Evolutionary conservation across 1,140 invertebrate genomes (phyloP).

Genomic region (Antheraea mylitta): DNA sequence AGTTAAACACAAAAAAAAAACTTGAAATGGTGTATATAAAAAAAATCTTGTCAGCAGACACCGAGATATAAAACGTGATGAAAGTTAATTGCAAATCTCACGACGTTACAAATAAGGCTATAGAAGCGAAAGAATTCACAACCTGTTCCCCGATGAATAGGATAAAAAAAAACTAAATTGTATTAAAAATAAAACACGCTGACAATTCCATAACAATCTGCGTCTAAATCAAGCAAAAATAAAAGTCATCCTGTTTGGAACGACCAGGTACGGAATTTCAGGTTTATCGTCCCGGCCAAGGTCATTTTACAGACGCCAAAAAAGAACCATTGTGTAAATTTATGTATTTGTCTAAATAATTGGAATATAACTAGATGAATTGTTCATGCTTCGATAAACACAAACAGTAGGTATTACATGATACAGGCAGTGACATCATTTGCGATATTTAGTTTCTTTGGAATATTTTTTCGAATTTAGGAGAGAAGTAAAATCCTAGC

Average conservation of each 20-base stretch:
- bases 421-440: background rate
- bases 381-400: background rate
- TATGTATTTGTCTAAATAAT: background rate
- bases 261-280: background rate
- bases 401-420: background rate
- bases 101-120: too few species aligned
- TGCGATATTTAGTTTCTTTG: background rate
- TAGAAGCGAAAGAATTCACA: too few species aligned
- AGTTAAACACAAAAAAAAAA: too few species aligned
- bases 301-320: background rate
- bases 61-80: too few species aligned
- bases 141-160: too few species aligned
- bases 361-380: background rate
- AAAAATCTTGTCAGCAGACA: too few species aligned
- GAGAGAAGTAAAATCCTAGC: too few species aligned
- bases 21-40: too few species aligned
- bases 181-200: too few species aligned
- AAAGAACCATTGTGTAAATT: background rate
- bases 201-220: background rate
- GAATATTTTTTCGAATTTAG: background rate
- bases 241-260: background rate
- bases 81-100: too few species aligned
- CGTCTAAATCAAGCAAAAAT: background rate
- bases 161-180: too few species aligned
- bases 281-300: background rate